Evolutionary conservation across 1,140 invertebrate genomes (phyloP).

Genomic region (Calliopsis andreniformis): DNA sequence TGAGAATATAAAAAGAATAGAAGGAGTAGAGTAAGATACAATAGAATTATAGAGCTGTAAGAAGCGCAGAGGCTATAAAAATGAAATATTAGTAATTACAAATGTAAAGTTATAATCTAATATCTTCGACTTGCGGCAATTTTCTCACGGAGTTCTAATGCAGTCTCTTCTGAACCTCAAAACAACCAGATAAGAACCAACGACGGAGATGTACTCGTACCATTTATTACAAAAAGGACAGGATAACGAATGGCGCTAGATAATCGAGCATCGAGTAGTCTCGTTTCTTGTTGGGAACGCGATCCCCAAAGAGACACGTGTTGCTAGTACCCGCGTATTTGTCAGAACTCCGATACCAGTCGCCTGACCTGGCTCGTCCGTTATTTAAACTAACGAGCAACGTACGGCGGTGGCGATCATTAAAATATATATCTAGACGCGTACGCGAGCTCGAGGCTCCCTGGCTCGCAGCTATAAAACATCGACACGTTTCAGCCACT

Average conservation of each 20-base stretch:
- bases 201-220: no score
- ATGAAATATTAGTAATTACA: no score
- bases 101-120: no score
- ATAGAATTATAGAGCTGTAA: no score
- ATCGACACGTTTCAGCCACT: not conserved
- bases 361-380: not conserved
- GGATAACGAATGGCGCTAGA: not conserved
- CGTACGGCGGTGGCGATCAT: conserved; percentile 1
- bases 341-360: not conserved
- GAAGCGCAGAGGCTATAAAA: no score
- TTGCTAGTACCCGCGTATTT: conserved; percentile 2
- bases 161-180: no score
- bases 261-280: not conserved
- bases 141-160: no score
- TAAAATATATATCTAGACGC: not conserved
- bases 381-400: conserved; percentile 13
- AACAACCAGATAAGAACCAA: no score
- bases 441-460: not conserved
- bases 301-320: conserved; percentile 7
- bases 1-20: no score
- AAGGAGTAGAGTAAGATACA: no score
- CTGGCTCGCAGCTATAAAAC: not conserved
- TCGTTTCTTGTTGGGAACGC: not conserved
- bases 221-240: no score
- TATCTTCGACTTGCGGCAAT: no score